Base-by-base conservation (phyloP, 2,113 vertebrate genomes). In the Stomatorhinus ivindoensis region DNA sequence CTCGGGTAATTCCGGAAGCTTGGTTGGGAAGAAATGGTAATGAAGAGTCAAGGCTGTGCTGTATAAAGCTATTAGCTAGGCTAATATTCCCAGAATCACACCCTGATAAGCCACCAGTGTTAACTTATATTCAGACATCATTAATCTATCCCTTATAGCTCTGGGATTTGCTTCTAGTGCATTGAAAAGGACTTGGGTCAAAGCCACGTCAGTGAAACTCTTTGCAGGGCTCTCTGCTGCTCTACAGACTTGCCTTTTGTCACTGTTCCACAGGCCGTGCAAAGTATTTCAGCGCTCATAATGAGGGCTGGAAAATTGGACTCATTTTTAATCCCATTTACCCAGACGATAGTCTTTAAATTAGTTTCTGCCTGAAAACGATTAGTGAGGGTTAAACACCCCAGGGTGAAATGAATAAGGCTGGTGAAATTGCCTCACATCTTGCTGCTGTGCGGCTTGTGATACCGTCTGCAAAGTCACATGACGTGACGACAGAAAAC, bases 301-400 rank as follows among this genome's bases (percentile, higher is more conserved):
- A 82, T 42, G 51, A 83, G 65, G 47, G 24, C 10, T 86, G 39
- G 89, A 87, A 85, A 69, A 89, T 69, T 86, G 39, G 39, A 46
- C 89, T 76, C 84, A 69, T 85, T 76, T 47, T 76, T 87, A 86
- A 89, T 89, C 89, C 86, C 89, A 87, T 73, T 89, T 69, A 69
- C 61, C 44, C 84, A 87, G 89, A 87, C 55, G 58, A 89, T 89
- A 87, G 89, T 42, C 84, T 89, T 89, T 51, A 89, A 89, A 89
- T 89, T 48, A 89, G 86, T 89, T 69, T 69, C 61, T 89, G 89
- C 47, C 89, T 86, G 80, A 90, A 87, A 84, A 46, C 35, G 73
- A 88, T 88, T 35, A 88, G 58, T n/a, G 87, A 48, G 61, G 55
- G 87, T 88, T 88, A 69, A 48, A 17, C 35, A 21, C 21, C 61